A percentile compares a stretch with the other conserved stretches of the same genome.
These are phyloP conservation scores for Prorops nasuta DNA, from an alignment of 1,140 invertebrate species.

Conservation along the genomic window DNA sequence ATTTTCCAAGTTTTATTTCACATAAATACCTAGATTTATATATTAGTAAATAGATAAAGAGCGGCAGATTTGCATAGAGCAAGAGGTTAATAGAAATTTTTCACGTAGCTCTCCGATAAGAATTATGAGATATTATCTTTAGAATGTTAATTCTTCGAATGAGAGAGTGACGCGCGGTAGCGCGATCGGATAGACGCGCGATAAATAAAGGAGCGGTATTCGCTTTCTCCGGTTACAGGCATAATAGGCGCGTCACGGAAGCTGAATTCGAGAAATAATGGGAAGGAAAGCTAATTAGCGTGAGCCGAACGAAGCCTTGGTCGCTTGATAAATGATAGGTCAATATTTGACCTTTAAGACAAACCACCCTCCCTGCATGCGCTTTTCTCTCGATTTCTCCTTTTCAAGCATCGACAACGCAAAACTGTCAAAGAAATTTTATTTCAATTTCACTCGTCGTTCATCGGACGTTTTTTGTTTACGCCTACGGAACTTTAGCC, in stretches of 20 bases:
- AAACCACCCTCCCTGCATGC: conserved; percentile 3
- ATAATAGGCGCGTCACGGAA: conserved; percentile 3
- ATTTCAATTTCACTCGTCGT: neutral
- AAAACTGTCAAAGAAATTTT: no score
- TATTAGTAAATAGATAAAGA: no score
- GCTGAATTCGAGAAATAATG: conserved; percentile 19
- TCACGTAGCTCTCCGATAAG: no score
- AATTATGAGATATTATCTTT: no score
- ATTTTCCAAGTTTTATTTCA: no score
- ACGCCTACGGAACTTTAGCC: no score
- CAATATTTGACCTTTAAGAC: conserved; percentile 45
- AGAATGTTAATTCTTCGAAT: no score
- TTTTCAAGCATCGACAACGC: no score
- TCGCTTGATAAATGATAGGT: conserved; percentile 42
- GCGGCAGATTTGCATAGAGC: no score
- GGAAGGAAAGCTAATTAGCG: conserved; percentile 37
- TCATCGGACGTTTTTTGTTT: conserved; percentile 9
- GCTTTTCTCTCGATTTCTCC: neutral
- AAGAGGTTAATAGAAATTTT: no score
- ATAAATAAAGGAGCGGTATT: conserved; percentile 29
- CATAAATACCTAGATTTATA: no score
- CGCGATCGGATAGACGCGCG: conserved; percentile 12
- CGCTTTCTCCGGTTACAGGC: neutral
- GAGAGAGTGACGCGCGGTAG: no score
- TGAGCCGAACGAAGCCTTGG: conserved; percentile 24